phyloP scores from a whole-genome alignment of 2,797 vertebrate species.

The Balearica regulorum region DNA sequence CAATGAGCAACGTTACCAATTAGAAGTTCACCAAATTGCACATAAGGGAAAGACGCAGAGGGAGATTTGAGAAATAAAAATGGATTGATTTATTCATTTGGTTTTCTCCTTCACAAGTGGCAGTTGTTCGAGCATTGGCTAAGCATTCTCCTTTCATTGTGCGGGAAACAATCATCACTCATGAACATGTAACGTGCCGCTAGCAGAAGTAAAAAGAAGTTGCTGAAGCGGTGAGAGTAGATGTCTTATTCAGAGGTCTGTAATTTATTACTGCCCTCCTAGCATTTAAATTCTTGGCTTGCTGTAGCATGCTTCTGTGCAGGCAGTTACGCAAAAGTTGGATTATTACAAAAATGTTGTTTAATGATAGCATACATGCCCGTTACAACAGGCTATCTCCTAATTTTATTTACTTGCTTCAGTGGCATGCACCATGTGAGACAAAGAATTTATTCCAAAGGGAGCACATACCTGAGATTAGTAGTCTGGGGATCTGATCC shows the following conservation, averaged over 20 bases:
- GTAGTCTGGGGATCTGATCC: accelerated
- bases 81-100: not conserved
- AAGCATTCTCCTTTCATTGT: not conserved
- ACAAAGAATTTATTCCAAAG: not conserved
- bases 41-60: not conserved
- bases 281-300: not conserved
- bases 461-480: not conserved
- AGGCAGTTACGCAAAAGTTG: not conserved
- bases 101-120: not conserved
- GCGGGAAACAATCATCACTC: not conserved
- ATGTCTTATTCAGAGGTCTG: not conserved
- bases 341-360: not conserved
- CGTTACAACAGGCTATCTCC: not conserved
- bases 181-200: not conserved
- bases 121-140: not conserved
- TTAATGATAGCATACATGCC: not conserved
- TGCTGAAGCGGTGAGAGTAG: not conserved
- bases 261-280: not conserved
- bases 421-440: not conserved
- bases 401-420: not conserved
- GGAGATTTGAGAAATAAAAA: not conserved
- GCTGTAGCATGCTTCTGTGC: not conserved
- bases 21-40: not conserved
- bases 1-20: not conserved
- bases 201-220: not conserved